Evolutionary conservation across 2,888 invertebrate species (phyloP), one percentile per base, ranked within the genome.

Genomic region (Heliconius aoede): DNA sequence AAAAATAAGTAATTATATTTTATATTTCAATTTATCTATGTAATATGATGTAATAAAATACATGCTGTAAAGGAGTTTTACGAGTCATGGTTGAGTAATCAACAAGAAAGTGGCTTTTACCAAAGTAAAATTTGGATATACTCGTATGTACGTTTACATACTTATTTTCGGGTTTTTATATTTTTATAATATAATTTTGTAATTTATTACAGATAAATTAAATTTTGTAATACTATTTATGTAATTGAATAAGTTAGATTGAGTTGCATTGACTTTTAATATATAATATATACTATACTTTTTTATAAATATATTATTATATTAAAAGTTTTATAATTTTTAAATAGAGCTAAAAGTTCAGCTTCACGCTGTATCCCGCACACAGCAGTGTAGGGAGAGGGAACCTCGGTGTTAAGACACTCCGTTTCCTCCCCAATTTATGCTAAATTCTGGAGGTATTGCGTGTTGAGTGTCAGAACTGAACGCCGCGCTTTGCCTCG

Each of bases 1-100:
- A 58, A 58, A 24, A 58, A 24, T 58, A 58, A 36, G 21, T 64
- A 36, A 32, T n/a, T 4, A 32, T 5, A n/a, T 64, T 36, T 32
- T 36, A 32, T 32, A 64, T 36, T 64, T 13, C 13, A 64, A 36
- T 24, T 40, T 60, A 28, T 15, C 15, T 60, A 26, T 15, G 24
- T 65, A 36, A 65, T 24, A 32, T 40, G 36, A 65, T 40, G 65
- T 65, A n/a, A 65, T 65, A 65, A 65, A 65, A 65, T 65, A 40
- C 15, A 65, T 32, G 15, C 36, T 65, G 36, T 65, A 40, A 65
- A 65, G 36, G 65, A 65, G 65, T 24, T 65, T 65, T 65, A 65
- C 32, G 65, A 65, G 36, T n/a, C 65, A 65, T 65, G 65, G 65
- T 65, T 65, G 65, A 65, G 65, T 36, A 65, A 65, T 65, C 65